phyloP scores from a whole-genome alignment of 2,888 invertebrate species.

The Acanthococcus lagerstroemiae region DNA sequence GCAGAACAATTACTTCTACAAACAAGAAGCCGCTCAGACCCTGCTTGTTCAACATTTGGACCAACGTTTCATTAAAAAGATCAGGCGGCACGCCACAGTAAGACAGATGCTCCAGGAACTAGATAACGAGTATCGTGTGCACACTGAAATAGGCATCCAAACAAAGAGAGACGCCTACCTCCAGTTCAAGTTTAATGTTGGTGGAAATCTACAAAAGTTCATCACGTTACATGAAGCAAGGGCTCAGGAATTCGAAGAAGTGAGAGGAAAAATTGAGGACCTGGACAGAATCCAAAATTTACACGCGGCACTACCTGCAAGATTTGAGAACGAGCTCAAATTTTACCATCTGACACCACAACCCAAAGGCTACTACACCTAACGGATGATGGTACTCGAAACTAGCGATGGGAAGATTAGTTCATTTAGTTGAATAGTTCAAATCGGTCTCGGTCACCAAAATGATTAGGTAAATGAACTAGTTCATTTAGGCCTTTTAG shows the following conservation, averaged over 20 bases:
- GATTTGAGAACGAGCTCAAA: not conserved
- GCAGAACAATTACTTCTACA: not conserved
- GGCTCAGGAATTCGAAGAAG: not conserved
- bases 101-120: not conserved
- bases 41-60: not conserved
- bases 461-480: too few relatives aligned
- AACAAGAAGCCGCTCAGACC: not conserved
- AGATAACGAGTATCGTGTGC: not conserved
- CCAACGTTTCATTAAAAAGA: not conserved
- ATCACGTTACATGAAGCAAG: not conserved
- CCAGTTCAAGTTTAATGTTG: not conserved
- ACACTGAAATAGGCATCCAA: not conserved
- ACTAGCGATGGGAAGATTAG: not conserved
- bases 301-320: not conserved
- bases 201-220: not conserved
- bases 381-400: not conserved
- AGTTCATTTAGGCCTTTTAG: too few relatives aligned
- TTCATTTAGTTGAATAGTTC: too few relatives aligned
- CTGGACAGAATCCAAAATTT: not conserved
- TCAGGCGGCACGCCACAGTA: not conserved
- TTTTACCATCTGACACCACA: not conserved
- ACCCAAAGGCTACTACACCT: not conserved
- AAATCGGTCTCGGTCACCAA: too few relatives aligned
- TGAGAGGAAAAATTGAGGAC: not conserved
- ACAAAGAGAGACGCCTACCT: not conserved